Evolutionary conservation across 2,797 vertebrate species (phyloP).

Genomic region (Ispidina lecontei): DNA sequence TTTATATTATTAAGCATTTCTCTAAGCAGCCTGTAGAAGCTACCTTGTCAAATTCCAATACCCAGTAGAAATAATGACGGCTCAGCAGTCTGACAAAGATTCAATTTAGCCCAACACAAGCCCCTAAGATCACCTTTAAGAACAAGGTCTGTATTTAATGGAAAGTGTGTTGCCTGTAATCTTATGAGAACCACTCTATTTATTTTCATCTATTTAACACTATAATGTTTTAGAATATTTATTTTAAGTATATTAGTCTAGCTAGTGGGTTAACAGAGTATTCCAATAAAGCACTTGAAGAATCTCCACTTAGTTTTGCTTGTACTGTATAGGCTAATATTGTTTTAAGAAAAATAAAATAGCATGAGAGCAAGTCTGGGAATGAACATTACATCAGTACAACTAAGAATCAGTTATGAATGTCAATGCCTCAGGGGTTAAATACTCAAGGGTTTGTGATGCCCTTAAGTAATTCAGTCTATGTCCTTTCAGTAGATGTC

Average conservation of each 20-base stretch:
- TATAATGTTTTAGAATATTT: neutral
- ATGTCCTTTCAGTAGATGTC: constrained; percentile 17
- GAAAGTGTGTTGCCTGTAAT: neutral
- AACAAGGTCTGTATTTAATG: neutral
- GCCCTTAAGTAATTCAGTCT: constrained; percentile 57
- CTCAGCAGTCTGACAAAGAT: neutral
- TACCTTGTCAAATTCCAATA: neutral
- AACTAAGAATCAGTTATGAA: neutral
- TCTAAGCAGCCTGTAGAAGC: neutral
- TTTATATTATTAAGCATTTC: neutral
- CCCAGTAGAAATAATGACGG: neutral
- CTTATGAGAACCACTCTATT: neutral
- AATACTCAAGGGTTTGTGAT: constrained; percentile 25
- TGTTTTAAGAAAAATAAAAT: neutral
- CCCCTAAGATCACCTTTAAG: neutral
- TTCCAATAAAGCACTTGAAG: neutral
- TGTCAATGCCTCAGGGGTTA: neutral
- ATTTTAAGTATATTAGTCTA: neutral
- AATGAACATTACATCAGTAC: neutral
- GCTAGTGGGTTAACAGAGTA: neutral
- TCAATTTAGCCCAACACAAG: neutral
- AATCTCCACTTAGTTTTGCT: neutral
- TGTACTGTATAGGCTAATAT: neutral
- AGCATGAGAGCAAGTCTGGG: neutral
- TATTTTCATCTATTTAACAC: neutral